phyloP scores from a whole-genome alignment of 2,113 vertebrate species.

The Neoarius graeffei region DNA sequence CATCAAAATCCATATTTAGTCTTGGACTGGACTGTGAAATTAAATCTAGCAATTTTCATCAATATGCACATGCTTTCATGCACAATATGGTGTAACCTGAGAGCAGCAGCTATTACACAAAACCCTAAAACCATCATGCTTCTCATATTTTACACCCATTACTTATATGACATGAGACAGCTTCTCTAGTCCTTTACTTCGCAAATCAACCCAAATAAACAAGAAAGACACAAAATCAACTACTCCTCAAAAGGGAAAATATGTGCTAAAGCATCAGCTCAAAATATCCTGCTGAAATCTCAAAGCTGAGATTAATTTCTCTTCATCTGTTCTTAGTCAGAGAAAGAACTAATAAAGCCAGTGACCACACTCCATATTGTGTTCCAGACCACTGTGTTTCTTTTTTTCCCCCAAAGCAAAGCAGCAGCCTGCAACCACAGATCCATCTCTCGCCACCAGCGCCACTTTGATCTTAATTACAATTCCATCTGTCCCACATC shows the following conservation, averaged over 20 bases:
- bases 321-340: constrained; percentile 35
- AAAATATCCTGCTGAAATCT: constrained; percentile 35
- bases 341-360: constrained; percentile 44
- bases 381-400: constrained; percentile 27
- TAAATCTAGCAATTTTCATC: background rate
- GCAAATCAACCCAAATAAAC: background rate
- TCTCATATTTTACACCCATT: background rate
- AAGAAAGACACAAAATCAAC: background rate
- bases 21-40: background rate
- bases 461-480: constrained; percentile 52
- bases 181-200: background rate
- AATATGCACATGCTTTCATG: background rate
- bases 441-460: constrained; percentile 15
- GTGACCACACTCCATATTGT: constrained; percentile 31
- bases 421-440: constrained; percentile 1
- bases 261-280: constrained; percentile 22
- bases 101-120: background rate
- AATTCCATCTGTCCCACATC: constrained; percentile 55
- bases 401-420: constrained; percentile 40
- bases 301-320: constrained; percentile 36
- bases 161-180: background rate
- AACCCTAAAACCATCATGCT: background rate
- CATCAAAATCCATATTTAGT: background rate
- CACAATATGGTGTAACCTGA: background rate
- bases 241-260: background rate